These are phyloP conservation scores for Halichoeres trimaculatus DNA, from an alignment of 2,113 vertebrate genomes.

Conservation along the genomic window DNA sequence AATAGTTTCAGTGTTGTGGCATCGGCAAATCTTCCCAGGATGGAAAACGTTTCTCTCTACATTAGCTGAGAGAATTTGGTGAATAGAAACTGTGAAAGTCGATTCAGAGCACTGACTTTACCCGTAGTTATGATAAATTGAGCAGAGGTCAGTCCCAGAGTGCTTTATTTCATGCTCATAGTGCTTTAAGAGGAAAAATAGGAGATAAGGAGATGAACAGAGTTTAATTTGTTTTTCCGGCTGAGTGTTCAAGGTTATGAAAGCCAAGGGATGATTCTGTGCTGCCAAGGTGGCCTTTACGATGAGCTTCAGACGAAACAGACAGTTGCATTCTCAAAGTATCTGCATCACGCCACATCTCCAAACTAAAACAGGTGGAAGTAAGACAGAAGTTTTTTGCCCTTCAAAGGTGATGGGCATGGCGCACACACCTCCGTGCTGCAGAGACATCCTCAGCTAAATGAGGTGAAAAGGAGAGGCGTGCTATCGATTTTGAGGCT, in stretches of 20 bases:
- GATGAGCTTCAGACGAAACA: not conserved
- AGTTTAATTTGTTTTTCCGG: not conserved
- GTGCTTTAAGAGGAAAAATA: not conserved
- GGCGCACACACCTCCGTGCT: not conserved
- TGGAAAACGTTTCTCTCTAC: not conserved
- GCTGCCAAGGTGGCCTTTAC: not conserved
- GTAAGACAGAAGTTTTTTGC: slow-evolving; percentile 8
- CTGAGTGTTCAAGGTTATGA: not conserved
- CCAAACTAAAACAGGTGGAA: not conserved
- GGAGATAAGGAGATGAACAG: not conserved
- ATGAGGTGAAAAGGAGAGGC: slow-evolving; percentile 25
- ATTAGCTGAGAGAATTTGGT: not conserved
- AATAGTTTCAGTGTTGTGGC: not conserved
- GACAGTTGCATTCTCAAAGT: not conserved
- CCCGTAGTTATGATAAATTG: not conserved
- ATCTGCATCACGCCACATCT: not conserved
- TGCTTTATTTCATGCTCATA: not conserved
- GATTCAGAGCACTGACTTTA: not conserved
- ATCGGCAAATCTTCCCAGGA: too few relatives aligned
- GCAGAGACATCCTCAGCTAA: slow-evolving; percentile 24
- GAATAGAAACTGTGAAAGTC: not conserved
- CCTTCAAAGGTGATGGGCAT: slow-evolving; percentile 32
- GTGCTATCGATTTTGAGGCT: slow-evolving; percentile 45
- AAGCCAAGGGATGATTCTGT: not conserved
- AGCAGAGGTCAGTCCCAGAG: not conserved